These are phyloP conservation scores for Phenacoccus solenopsis DNA, from an alignment of 1,140 invertebrate species.

Conservation along the genomic window DNA sequence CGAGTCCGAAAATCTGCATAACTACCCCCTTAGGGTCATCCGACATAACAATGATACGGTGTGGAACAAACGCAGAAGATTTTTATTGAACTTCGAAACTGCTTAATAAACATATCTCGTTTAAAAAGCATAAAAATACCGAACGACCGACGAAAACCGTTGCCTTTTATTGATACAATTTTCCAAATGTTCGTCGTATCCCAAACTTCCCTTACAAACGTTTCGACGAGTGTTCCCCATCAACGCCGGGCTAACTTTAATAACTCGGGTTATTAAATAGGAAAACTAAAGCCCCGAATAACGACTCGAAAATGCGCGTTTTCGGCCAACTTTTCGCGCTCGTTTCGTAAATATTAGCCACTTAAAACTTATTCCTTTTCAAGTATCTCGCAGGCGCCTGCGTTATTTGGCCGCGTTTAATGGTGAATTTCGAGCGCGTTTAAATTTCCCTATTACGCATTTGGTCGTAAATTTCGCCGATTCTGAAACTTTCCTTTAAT, in stretches of 20 bases:
- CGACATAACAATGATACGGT: too few relatives aligned
- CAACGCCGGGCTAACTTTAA: too few relatives aligned
- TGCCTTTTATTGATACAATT: conserved; percentile 6
- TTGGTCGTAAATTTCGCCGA: too few relatives aligned
- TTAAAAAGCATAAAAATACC: conserved; percentile 10
- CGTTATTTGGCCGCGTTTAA: not conserved
- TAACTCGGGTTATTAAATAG: not conserved
- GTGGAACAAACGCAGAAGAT: too few relatives aligned
- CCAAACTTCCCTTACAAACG: not conserved
- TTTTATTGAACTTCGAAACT: not conserved
- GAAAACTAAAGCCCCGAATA: not conserved
- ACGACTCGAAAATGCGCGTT: not conserved
- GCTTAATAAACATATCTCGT: conserved; percentile 9
- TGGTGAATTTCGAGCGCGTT: too few relatives aligned
- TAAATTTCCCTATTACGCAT: too few relatives aligned
- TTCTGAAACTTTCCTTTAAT: too few relatives aligned
- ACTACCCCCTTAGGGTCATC: too few relatives aligned
- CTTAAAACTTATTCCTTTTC: not conserved
- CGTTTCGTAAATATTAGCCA: too few relatives aligned
- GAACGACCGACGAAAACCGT: not conserved
- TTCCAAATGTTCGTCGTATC: not conserved
- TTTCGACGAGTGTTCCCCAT: too few relatives aligned
- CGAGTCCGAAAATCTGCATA: too few relatives aligned
- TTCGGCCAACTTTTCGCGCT: not conserved
- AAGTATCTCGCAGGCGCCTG: not conserved